Base-by-base conservation (phyloP, 2,888 invertebrate species). In the Sericinus montela region DNA sequence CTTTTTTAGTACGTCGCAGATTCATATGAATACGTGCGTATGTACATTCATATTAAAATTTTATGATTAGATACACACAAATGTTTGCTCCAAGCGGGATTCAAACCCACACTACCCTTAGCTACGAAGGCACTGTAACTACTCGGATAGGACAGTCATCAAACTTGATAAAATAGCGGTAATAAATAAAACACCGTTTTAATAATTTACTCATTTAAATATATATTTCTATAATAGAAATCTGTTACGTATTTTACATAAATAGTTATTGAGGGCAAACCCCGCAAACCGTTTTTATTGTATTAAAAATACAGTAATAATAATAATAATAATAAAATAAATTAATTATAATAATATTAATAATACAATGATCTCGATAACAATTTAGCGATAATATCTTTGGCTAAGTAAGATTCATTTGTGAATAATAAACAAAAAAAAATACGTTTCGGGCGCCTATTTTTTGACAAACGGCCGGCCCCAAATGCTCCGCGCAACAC, bases 141-240 rank as follows among this genome's bases (percentile, higher is more conserved):
- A n/a, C n/a, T n/a, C n/a, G n/a, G n/a, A n/a, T n/a, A n/a, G n/a
- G n/a, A n/a, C n/a, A n/a, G n/a, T n/a, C n/a, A n/a, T n/a, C n/a
- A n/a, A n/a, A n/a, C n/a, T n/a, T n/a, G n/a, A n/a, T n/a, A n/a
- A n/a, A 25, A 25, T 25, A 14, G 23, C 10, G 29, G 11, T 0
- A 9, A 34, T 9, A 67, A 71, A 69, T 70, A 61, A 74, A 74
- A 74, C 69, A 62, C 57, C 32, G 48, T 53, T 55, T 45, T 59
- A 70, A 73, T 78, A 75, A 78, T 80, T 78, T 78, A 76, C 70
- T 80, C 74, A 60, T 80, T 78, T 80, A 77, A 81, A 81, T 81
- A 82, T 81, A 82, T 81, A 81, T 75, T 75, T 80, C 73, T 80
- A 75, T 80, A 66, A 73, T 80, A 81, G 64, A 80, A 81, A 75